Evolutionary conservation across 2,888 invertebrate genomes (phyloP).

Genomic region (Encarsia formosa): DNA sequence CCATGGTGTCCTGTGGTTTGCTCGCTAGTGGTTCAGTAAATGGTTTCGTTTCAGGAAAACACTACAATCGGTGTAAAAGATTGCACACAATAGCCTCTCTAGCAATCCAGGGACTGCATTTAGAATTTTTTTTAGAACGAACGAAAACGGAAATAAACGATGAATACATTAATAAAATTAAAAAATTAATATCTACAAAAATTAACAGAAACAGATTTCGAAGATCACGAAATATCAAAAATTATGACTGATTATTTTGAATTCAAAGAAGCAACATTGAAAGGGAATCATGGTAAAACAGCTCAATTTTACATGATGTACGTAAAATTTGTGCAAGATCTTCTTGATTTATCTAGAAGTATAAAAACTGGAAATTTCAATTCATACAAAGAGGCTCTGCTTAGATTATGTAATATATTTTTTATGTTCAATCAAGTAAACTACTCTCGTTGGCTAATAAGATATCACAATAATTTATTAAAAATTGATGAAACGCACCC

Average conservation of each 20-base stretch:
- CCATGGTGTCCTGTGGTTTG: conserved; percentile 18
- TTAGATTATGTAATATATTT: conserved; percentile 34
- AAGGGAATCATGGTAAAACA: conserved; percentile 37
- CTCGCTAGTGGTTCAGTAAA: conserved; percentile 25
- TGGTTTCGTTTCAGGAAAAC: conserved; percentile 28
- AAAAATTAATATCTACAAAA: conserved; percentile 16
- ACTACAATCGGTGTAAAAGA: conserved; percentile 28
- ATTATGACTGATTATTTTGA: conserved; percentile 25
- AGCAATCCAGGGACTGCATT: conserved; percentile 31
- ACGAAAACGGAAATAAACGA: background rate
- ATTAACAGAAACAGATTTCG: no score
- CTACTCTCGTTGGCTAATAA: conserved; percentile 38
- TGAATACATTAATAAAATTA: background rate
- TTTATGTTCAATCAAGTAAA: conserved; percentile 40
- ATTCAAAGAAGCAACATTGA: conserved; percentile 27
- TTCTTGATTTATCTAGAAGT: conserved; percentile 15
- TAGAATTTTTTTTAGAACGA: conserved; percentile 12
- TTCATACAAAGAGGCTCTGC: conserved; percentile 26
- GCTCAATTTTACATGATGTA: conserved; percentile 37
- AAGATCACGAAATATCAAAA: conserved; percentile 16
- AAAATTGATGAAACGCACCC: conserved; percentile 38
- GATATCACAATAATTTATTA: conserved; percentile 36
- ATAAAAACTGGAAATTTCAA: conserved; percentile 18
- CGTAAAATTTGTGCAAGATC: conserved; percentile 34
- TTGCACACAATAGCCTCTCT: conserved; percentile 18